Evolutionary conservation across 2,113 vertebrate species (phyloP).

Genomic region (Cyprinus carpio): DNA sequence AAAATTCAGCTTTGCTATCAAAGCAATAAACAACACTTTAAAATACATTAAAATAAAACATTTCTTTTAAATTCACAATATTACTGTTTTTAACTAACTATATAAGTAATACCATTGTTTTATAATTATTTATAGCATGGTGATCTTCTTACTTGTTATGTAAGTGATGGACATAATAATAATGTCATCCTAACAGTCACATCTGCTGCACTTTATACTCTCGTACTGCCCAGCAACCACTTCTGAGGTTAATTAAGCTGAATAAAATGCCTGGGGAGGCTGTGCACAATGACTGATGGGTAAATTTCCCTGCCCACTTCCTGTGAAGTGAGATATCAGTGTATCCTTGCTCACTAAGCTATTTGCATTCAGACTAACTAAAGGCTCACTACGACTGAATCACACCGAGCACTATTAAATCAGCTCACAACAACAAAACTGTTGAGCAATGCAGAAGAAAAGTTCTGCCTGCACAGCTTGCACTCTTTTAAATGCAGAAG

Average conservation of each 20-base stretch:
- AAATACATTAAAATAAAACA: background rate
- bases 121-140: too few species aligned
- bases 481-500: background rate
- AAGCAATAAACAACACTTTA: background rate
- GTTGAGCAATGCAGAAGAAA: background rate
- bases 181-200: background rate
- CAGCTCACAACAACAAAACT: background rate
- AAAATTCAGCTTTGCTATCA: background rate
- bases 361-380: background rate
- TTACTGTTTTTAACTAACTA: background rate
- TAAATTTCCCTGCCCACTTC: background rate
- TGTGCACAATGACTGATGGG: background rate
- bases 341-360: background rate
- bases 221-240: background rate
- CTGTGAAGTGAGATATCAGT: background rate
- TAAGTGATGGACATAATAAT: background rate
- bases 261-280: background rate
- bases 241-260: conserved; percentile 13
- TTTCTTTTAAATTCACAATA: background rate
- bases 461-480: background rate
- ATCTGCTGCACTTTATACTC: background rate
- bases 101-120: too few species aligned
- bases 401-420: background rate
- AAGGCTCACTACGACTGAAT: background rate
- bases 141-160: too few species aligned